Percentiles rank a stretch among this genome's conserved stretches.
phyloP scores from a whole-genome alignment of 2,888 invertebrate species.

The Volucella zonaria region DNA sequence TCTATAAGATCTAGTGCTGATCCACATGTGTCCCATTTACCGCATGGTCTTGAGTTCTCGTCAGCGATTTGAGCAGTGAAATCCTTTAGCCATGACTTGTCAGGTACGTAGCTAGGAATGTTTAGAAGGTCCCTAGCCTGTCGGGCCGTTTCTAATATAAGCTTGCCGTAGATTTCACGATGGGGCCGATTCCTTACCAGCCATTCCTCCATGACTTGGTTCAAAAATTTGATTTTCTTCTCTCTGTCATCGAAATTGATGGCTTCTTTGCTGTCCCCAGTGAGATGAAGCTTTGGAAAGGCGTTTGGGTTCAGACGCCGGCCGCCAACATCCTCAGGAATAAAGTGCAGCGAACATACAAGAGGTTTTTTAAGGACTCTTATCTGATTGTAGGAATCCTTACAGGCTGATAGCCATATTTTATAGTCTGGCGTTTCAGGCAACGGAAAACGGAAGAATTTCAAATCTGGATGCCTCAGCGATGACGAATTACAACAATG shows the following conservation, averaged over 20 bases:
- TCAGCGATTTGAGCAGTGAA: constrained; percentile 77
- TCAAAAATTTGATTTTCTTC: constrained; percentile 80
- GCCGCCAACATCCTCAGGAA: constrained; percentile 79
- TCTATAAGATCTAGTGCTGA: constrained; percentile 79
- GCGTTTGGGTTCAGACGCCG: constrained; percentile 79
- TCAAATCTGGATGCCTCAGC: constrained; percentile 79
- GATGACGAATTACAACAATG: constrained; percentile 81
- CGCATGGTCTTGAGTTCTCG: constrained; percentile 34
- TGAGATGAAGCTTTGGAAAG: constrained; percentile 78
- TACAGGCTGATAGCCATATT: constrained; percentile 81
- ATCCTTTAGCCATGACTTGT: constrained; percentile 81
- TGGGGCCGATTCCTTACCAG: constrained; percentile 77
- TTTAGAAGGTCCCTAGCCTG: constrained; percentile 47
- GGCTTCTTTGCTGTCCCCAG: constrained; percentile 79
- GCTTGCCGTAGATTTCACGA: constrained; percentile 61
- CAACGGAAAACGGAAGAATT: constrained; percentile 80
- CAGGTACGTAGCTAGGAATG: constrained; percentile 72
- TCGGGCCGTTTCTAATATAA: constrained; percentile 50
- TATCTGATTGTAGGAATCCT: constrained; percentile 80
- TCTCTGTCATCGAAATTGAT: constrained; percentile 80
- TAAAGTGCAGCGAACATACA: constrained; percentile 80
- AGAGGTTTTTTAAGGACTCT: constrained; percentile 81
- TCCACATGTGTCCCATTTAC: constrained; percentile 79
- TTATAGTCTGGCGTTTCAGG: constrained; percentile 80
- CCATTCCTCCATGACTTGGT: constrained; percentile 81